Conservation (phyloP, 2,113 vertebrate species). For the Gambusia affinis region DNA sequence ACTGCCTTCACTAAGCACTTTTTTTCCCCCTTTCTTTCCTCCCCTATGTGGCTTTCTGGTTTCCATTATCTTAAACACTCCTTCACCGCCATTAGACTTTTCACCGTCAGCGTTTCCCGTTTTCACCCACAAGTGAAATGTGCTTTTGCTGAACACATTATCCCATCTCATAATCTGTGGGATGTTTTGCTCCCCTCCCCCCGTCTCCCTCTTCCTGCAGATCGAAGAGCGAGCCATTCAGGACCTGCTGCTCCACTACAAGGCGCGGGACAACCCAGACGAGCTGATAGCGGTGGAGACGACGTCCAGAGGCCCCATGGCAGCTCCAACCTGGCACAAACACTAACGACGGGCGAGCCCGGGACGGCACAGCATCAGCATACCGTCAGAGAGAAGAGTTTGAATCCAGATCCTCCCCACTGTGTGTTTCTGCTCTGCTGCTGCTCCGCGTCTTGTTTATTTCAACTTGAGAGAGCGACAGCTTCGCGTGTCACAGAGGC, state of each 20-base stretch:
- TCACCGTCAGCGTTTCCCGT: conserved; percentile 44
- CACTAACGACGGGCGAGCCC: conserved; percentile 73
- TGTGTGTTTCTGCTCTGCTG: conserved; percentile 38
- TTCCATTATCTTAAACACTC: conserved; percentile 43
- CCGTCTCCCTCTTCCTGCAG: conserved; percentile 64
- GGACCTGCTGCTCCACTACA: conserved; percentile 90
- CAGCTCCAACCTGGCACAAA: conserved; percentile 93
- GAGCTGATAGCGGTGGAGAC: conserved; percentile 94
- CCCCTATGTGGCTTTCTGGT: conserved; percentile 32
- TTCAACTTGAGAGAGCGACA: conserved; percentile 4
- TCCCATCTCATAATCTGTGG: neutral
- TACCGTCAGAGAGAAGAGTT: neutral
- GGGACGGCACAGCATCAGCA: conserved; percentile 16
- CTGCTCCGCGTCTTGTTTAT: conserved; percentile 46
- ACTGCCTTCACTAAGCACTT: conserved; percentile 12
- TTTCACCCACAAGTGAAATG: conserved; percentile 7
- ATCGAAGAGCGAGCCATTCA: conserved; percentile 96
- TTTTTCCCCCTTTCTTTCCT: too few species aligned
- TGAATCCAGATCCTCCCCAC: conserved; percentile 8
- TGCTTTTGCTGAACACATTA: conserved; percentile 18
- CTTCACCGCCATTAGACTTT: conserved; percentile 30
- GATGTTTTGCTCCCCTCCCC: too few species aligned
- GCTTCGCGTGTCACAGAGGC: conserved; percentile 30
- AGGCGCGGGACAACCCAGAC: conserved; percentile 90
- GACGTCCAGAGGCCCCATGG: conserved; percentile 88